Evolutionary conservation across 2,888 invertebrate species (phyloP).

Genomic region (Drosophila algonquin): DNA sequence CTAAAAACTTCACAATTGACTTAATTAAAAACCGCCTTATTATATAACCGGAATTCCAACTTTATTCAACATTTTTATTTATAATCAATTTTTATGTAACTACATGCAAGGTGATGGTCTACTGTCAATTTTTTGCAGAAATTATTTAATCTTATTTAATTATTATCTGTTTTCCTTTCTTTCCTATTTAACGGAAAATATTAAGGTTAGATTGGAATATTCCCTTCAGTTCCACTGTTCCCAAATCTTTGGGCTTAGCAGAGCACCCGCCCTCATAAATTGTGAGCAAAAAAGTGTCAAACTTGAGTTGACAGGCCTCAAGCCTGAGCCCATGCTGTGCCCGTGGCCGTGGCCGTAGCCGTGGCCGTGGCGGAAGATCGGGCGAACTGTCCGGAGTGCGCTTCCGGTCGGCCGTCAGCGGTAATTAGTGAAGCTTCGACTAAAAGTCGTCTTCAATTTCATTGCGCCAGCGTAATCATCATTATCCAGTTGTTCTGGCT

Average conservation of each 20-base stretch:
- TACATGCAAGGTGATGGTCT: no score
- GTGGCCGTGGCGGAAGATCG: not conserved
- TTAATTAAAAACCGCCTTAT: no score
- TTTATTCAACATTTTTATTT: no score
- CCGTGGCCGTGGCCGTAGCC: conserved; percentile 9
- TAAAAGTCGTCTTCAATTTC: conserved; percentile 73
- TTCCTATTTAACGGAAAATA: no score
- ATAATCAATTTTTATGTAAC: no score
- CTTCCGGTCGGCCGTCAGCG: conserved; percentile 60
- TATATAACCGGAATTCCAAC: no score
- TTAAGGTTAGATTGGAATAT: not conserved
- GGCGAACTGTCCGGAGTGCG: not conserved
- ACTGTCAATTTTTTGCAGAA: no score
- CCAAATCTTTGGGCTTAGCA: conserved; percentile 17
- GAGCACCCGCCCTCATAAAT: conserved; percentile 63
- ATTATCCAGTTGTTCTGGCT: conserved; percentile 32
- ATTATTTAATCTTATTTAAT: no score
- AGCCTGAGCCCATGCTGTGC: conserved; percentile 12
- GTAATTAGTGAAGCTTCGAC: conserved; percentile 72
- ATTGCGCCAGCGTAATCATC: conserved; percentile 48
- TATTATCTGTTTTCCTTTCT: no score
- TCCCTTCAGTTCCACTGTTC: conserved; percentile 41
- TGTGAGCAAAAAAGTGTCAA: conserved; percentile 75
- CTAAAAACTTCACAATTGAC: no score
- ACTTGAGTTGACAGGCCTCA: conserved; percentile 72